Base-by-base conservation (phyloP, 2,888 invertebrate genomes). In the Seladonia tumulorum region DNA sequence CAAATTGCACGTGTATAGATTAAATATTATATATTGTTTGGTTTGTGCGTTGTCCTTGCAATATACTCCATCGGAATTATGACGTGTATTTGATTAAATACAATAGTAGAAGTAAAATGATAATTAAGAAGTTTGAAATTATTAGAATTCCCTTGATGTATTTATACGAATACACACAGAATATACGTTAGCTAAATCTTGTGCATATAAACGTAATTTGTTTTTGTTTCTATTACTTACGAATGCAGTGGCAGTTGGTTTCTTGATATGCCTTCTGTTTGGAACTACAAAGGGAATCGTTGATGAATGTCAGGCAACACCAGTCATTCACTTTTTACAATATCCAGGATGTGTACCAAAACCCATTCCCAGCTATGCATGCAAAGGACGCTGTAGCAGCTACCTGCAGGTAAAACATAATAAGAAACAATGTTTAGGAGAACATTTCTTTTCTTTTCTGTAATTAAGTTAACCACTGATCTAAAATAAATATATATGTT, bases 261-360 rank as follows among this genome's bases (percentile, higher is more conserved):
- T 93, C 47, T 83, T 93, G 81, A 83, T 93, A 76, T 91, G 90
- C 74, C 84, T 90, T 75, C 81, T 91, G 7, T 86, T 83, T 18
- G 90, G 90, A 79, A 89, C 87, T 8, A 84, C 91, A 16, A 91
- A 93, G 79, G 95, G 95, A 29, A 94, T 95, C 22, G 95, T 95
- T 18, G 98, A 98, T 94, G 98, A 98, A 94, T 99, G 99, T 93
- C 97, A 98, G 95, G 97, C 99, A 92, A 98, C 98, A 4, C 98
- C 98, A 2, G 98, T 99, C 47, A 98, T 99, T 88, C 98, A 99
- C 95, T 98, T 98, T 16, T 96, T 99, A 49, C 98, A 98, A 94
- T 98, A 98, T 95, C 98, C 98, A 4, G 98, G 99, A 83, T 99
- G 99, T 95, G 97, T 98, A 70, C 98, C 98, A 10, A 98, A 98